phyloP scores from a whole-genome alignment of 2,888 invertebrate genomes.

The Scotopteryx bipunctaria region DNA sequence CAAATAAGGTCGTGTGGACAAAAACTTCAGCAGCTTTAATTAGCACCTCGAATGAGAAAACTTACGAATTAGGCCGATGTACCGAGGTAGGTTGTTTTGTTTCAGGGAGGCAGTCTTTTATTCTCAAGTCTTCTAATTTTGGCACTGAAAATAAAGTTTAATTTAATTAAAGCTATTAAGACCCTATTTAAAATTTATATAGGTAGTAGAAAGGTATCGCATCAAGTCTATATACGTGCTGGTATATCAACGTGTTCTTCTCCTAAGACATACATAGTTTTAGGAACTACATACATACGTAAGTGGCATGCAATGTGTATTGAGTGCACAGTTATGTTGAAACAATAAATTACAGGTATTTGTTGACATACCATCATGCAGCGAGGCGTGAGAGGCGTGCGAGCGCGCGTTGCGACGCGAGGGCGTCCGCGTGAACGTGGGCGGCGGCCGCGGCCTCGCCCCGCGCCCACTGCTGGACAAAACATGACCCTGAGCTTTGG shows the following conservation, averaged over 20 bases:
- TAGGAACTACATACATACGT: no score
- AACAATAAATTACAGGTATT: slow-evolving; percentile 20
- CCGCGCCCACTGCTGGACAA: slow-evolving; percentile 83
- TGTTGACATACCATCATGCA: slow-evolving; percentile 66
- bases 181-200: no score
- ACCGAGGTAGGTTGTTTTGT: slow-evolving; percentile 80
- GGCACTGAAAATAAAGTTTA: slow-evolving; percentile 62
- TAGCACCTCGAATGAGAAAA: slow-evolving; percentile 37
- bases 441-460: slow-evolving; percentile 84
- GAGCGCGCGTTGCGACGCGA: slow-evolving; percentile 89
- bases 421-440: slow-evolving; percentile 90
- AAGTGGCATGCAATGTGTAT: no score
- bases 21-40: neutral
- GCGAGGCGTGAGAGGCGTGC: slow-evolving; percentile 64
- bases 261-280: no score
- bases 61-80: slow-evolving; percentile 79
- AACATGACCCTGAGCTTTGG: slow-evolving; percentile 17
- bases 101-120: slow-evolving; percentile 80
- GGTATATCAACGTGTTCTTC: no score
- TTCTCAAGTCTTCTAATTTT: slow-evolving; percentile 81
- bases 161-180: no score
- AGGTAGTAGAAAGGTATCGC: no score
- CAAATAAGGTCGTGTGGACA: neutral
- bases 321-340: slow-evolving; percentile 7
- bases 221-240: no score